Conservation (phyloP, 2,797 vertebrate species). For the Hypotaenidia philippensis region DNA sequence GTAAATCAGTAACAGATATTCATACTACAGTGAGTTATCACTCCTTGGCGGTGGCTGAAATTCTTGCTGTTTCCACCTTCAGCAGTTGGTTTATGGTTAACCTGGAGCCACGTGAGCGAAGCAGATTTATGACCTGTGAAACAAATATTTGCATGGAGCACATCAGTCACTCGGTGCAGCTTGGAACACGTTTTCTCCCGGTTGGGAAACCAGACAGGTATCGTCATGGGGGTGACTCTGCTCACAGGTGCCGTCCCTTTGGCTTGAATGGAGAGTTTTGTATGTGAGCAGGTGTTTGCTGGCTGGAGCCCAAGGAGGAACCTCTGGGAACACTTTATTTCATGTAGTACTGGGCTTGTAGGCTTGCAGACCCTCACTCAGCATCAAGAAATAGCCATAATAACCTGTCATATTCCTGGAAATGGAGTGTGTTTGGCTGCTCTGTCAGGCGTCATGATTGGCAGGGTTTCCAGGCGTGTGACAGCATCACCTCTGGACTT, state of each 20-base stretch:
- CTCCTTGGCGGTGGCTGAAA: not conserved
- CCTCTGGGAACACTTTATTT: conserved; percentile 13
- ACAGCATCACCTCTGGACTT: conserved; percentile 7
- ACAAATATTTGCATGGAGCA: not conserved
- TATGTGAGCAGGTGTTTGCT: conserved; percentile 10
- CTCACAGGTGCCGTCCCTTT: not conserved
- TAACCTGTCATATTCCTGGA: conserved; percentile 7
- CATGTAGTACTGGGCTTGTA: not conserved
- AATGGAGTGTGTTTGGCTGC: not conserved
- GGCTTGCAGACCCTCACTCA: not conserved
- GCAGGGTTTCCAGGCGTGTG: conserved; percentile 10
- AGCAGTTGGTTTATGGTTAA: not conserved
- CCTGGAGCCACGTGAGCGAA: not conserved
- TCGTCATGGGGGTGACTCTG: not conserved
- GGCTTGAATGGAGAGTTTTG: conserved; percentile 9
- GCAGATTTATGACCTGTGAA: conserved; percentile 14
- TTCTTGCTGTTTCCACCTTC: not conserved
- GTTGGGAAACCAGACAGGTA: not conserved
- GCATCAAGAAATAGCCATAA: not conserved
- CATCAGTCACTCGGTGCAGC: not conserved
- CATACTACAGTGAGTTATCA: not conserved
- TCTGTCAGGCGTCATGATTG: not conserved
- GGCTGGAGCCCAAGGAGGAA: not conserved
- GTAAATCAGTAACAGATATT: not conserved
- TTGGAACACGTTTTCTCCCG: not conserved